Evolutionary conservation across 2,797 vertebrate genomes (phyloP).

Genomic region (Falco peregrinus): DNA sequence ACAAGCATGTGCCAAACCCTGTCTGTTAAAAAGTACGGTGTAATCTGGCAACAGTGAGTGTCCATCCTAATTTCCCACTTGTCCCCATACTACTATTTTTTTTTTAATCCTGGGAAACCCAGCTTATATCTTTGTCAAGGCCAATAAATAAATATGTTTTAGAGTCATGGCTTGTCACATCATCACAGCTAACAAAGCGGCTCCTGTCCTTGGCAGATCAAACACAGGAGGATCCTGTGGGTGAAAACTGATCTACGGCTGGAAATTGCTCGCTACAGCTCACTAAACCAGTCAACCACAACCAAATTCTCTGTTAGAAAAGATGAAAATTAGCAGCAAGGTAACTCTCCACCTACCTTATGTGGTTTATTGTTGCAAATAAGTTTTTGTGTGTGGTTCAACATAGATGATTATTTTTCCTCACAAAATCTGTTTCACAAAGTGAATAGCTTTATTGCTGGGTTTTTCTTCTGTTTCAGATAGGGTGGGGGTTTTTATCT

Average conservation of each 20-base stretch:
- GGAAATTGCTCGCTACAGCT: background rate
- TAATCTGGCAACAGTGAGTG: background rate
- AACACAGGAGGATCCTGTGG: background rate
- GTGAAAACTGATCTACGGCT: background rate
- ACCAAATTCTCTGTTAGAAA: background rate
- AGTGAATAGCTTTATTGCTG: background rate
- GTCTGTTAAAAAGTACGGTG: background rate
- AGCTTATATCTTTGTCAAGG: background rate
- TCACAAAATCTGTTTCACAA: background rate
- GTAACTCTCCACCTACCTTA: background rate
- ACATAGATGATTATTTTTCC: background rate
- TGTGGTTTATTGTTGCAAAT: background rate
- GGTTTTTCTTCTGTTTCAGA: background rate
- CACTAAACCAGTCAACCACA: background rate
- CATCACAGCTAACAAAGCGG: background rate
- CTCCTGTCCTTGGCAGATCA: slow-evolving; percentile 30
- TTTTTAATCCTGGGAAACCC: background rate
- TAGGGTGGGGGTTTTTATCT: background rate
- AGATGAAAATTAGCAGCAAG: background rate
- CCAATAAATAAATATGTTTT: background rate
- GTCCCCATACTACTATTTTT: background rate
- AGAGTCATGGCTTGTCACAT: background rate
- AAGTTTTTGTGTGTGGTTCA: background rate
- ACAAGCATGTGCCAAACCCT: background rate
- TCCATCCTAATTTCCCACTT: background rate